Percentiles rank a stretch among this genome's conserved stretches.
These are phyloP conservation scores for Stomatorhinus walkeri DNA, from an alignment of 2,797 vertebrate genomes.

Conservation along the genomic window DNA sequence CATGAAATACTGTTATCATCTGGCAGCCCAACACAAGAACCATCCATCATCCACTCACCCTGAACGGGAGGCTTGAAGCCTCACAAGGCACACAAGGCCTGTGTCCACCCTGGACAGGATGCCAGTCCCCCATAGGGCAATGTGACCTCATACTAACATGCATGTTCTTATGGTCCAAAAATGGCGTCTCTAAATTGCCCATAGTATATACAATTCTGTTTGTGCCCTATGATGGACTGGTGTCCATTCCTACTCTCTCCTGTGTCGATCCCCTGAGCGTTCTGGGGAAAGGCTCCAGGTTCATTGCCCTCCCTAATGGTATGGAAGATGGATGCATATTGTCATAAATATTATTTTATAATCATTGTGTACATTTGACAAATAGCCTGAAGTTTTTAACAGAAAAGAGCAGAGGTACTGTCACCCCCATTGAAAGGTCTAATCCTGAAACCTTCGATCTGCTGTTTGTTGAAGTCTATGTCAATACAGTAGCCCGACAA, in stretches of 20 bases:
- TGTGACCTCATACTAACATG: neutral
- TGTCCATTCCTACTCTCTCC: neutral
- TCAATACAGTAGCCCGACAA: constrained; percentile 1
- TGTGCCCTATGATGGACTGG: neutral
- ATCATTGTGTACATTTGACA: neutral
- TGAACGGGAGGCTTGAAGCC: neutral
- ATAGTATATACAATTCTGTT: neutral
- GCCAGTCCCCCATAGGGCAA: neutral
- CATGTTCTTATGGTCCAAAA: neutral
- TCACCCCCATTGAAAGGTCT: neutral
- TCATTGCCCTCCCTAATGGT: neutral
- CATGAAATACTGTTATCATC: neutral
- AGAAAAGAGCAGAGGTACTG: neutral
- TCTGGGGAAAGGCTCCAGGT: neutral
- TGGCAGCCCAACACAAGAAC: neutral
- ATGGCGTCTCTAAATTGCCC: neutral
- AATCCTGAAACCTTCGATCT: neutral
- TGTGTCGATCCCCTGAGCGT: neutral
- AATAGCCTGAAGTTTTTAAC: neutral
- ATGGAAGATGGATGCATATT: neutral
- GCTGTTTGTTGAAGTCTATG: neutral
- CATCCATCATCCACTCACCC: neutral
- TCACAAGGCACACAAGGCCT: neutral
- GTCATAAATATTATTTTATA: neutral
- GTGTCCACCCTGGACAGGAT: neutral